Evolutionary conservation across 1,140 invertebrate species (phyloP).

Genomic region (Heliconius himera): DNA sequence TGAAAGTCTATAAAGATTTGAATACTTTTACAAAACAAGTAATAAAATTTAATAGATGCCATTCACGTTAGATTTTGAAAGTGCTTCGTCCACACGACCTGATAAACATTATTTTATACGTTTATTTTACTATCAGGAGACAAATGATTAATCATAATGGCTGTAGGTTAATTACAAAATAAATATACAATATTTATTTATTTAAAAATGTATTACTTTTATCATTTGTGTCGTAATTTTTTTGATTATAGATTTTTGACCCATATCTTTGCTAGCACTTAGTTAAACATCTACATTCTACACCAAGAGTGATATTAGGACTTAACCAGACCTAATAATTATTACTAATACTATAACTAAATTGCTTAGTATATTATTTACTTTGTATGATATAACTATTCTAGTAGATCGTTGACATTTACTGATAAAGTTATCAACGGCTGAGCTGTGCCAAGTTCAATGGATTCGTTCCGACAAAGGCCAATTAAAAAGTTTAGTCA

Average conservation of each 20-base stretch:
- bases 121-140: neutral
- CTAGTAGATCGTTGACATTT: slow-evolving; percentile 17
- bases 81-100: no score
- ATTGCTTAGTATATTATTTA: neutral
- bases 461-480: neutral
- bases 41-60: no score
- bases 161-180: neutral
- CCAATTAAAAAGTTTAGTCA: neutral
- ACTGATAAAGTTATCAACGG: slow-evolving; percentile 26
- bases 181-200: no score
- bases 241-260: no score
- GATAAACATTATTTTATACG: no score
- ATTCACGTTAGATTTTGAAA: no score
- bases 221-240: no score
- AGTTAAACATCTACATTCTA: neutral
- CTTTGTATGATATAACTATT: neutral
- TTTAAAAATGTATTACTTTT: no score
- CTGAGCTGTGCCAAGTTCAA: slow-evolving; percentile 27
- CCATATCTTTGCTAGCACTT: no score
- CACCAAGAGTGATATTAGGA: neutral
- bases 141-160: neutral
- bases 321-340: neutral
- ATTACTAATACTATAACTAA: no score
- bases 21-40: no score
- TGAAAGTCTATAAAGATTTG: no score